These are phyloP conservation scores for Calameuta idolon DNA, from an alignment of 2,888 invertebrate genomes.

Conservation along the genomic window DNA sequence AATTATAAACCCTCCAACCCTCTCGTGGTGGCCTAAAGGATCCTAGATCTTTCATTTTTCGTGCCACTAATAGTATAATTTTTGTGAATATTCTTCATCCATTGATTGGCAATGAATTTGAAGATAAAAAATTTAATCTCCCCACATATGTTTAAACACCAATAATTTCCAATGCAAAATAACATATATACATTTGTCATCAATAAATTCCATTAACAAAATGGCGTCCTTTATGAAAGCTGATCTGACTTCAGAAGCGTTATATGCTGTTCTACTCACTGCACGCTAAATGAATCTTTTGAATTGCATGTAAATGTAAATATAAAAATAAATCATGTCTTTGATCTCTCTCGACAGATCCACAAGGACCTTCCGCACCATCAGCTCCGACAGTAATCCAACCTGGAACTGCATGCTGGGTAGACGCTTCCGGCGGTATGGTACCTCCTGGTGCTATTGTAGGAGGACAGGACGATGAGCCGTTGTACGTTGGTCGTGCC, in stretches of 20 bases:
- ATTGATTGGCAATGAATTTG: too few relatives aligned
- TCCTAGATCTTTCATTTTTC: too few relatives aligned
- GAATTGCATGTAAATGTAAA: neutral
- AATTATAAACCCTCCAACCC: neutral
- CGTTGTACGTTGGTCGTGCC: conserved; percentile 78
- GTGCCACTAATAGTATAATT: too few relatives aligned
- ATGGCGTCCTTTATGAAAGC: too few relatives aligned
- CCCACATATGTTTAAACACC: too few relatives aligned
- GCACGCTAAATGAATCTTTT: neutral
- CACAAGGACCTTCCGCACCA: conserved; percentile 28
- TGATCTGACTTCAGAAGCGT: neutral
- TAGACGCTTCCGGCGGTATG: conserved; percentile 74
- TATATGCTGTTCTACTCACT: neutral
- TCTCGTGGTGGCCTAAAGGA: too few relatives aligned
- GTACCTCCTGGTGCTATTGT: conserved; percentile 82
- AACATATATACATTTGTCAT: too few relatives aligned
- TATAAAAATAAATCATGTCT: neutral
- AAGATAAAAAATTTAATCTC: too few relatives aligned
- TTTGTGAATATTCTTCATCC: too few relatives aligned
- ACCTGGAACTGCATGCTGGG: conserved; percentile 74
- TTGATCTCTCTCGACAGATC: conserved; percentile 25
- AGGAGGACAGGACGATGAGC: conserved; percentile 75
- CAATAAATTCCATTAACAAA: too few relatives aligned
- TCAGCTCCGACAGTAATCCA: conserved; percentile 45
- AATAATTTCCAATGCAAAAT: too few relatives aligned